Percentiles rank a stretch among this genome's conserved stretches.
Conservation (phyloP, 2,797 vertebrate genomes). For the Arnoldichthys spilopterus region DNA sequence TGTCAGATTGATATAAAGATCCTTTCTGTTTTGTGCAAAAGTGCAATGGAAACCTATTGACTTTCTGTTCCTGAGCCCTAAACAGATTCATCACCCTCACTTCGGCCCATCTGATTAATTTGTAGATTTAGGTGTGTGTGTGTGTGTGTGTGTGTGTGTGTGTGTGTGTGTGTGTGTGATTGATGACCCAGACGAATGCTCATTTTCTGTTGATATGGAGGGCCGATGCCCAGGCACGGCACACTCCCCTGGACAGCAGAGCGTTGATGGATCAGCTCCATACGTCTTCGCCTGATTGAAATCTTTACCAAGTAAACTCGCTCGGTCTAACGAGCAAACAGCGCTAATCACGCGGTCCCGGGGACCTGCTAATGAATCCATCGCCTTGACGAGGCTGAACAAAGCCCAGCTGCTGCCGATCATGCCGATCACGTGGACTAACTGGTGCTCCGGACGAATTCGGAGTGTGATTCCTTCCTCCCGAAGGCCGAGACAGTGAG, state of each 20-base stretch:
- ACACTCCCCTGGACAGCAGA: conserved; percentile 23
- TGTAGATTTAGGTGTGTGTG: not conserved
- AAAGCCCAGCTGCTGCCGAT: not conserved
- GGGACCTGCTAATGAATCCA: not conserved
- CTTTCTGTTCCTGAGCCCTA: too few species aligned
- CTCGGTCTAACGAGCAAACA: conserved; percentile 20
- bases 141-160: conserved; percentile 1
- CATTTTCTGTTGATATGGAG: conserved; percentile 38
- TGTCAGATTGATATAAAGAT: too few species aligned
- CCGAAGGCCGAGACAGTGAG: not conserved
- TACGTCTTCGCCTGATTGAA: conserved; percentile 36
- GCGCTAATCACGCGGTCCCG: not conserved
- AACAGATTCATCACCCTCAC: not conserved
- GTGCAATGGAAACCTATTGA: too few species aligned
- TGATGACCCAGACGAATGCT: conserved; percentile 34
- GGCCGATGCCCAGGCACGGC: conserved; percentile 41
- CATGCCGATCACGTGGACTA: not conserved
- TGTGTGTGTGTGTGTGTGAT: conserved; percentile 18
- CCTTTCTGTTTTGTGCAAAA: too few species aligned
- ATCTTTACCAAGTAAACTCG: conserved; percentile 45
- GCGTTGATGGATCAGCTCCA: conserved; percentile 31
- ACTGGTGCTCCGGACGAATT: not conserved
- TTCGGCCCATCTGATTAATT: not conserved
- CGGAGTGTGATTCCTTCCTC: not conserved
- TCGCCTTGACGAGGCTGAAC: not conserved